Conservation (phyloP, 2,888 invertebrate genomes). For the Smittia aterrima region DNA sequence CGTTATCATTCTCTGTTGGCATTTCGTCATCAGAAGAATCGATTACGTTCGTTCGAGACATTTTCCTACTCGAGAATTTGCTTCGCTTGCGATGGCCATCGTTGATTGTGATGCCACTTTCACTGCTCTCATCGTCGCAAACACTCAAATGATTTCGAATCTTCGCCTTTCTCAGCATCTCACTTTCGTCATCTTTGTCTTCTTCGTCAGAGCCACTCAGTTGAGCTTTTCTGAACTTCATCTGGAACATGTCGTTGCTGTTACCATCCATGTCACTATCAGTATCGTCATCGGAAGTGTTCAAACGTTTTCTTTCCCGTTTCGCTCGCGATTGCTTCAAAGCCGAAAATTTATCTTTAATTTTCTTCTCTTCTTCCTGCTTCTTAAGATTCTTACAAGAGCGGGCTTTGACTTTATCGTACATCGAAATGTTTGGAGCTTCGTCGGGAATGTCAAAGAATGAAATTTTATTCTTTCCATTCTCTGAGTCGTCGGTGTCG, state of each 20-base stretch:
- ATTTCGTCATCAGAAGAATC: conserved; percentile 71
- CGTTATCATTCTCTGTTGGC: conserved; percentile 52
- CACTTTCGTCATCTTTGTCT: conserved; percentile 57
- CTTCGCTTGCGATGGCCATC: conserved; percentile 47
- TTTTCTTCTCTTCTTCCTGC: conserved; percentile 85
- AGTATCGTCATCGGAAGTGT: conserved; percentile 84
- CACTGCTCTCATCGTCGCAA: conserved; percentile 53
- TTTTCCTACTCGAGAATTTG: conserved; percentile 64
- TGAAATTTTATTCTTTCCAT: conserved; percentile 73
- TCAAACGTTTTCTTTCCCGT: conserved; percentile 84
- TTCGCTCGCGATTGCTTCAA: conserved; percentile 84
- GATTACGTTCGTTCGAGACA: conserved; percentile 71
- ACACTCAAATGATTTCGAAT: conserved; percentile 55
- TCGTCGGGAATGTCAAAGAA: conserved; percentile 84
- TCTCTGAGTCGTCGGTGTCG: conserved; percentile 61
- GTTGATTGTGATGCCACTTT: conserved; percentile 46
- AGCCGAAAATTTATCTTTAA: conserved; percentile 85
- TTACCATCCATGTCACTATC: conserved; percentile 59
- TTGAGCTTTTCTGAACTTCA: conserved; percentile 19
- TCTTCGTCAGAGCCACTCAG: conserved; percentile 35
- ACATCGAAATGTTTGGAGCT: conserved; percentile 92
- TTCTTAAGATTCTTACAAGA: conserved; percentile 93
- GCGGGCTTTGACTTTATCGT: conserved; percentile 92
- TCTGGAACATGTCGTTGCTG: conserved; percentile 29
- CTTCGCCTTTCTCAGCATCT: conserved; percentile 55